Conservation (phyloP, 2,113 vertebrate genomes). For the Circaetus gallicus region DNA sequence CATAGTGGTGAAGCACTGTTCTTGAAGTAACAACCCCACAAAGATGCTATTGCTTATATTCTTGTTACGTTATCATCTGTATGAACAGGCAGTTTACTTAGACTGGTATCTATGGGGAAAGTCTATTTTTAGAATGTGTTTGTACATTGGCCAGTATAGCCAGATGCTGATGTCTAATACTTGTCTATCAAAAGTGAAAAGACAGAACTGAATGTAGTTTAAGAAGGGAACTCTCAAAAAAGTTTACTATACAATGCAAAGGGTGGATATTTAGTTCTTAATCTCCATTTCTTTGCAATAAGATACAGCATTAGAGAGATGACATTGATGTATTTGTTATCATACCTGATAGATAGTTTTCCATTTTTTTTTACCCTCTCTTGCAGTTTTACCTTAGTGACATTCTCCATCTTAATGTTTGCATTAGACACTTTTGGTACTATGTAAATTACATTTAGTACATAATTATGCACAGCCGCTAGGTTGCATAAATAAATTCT, state of each 20-base stretch:
- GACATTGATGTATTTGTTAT: neutral
- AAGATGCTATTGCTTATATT: neutral
- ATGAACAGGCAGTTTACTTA: neutral
- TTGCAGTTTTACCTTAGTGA: neutral
- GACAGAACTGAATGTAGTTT: neutral
- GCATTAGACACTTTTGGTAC: neutral
- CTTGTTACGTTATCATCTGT: neutral
- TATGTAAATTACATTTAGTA: constrained; percentile 2
- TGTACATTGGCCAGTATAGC: neutral
- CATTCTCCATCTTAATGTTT: neutral
- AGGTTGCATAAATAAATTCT: constrained; percentile 22
- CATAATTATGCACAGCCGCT: neutral
- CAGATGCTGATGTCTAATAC: neutral
- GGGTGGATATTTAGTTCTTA: neutral
- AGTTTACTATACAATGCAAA: neutral
- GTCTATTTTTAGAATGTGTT: neutral
- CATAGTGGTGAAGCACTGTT: neutral
- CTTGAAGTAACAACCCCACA: neutral
- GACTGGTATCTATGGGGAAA: neutral
- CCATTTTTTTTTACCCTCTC: neutral
- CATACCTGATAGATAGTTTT: neutral
- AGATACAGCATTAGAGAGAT: neutral
- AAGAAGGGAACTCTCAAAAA: neutral
- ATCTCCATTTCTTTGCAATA: neutral
- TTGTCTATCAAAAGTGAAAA: neutral